A percentile compares a stretch with the other conserved stretches of the same genome.
phyloP scores from a whole-genome alignment of 1,140 invertebrate species.

The Pentalonia nigronervosa region DNA sequence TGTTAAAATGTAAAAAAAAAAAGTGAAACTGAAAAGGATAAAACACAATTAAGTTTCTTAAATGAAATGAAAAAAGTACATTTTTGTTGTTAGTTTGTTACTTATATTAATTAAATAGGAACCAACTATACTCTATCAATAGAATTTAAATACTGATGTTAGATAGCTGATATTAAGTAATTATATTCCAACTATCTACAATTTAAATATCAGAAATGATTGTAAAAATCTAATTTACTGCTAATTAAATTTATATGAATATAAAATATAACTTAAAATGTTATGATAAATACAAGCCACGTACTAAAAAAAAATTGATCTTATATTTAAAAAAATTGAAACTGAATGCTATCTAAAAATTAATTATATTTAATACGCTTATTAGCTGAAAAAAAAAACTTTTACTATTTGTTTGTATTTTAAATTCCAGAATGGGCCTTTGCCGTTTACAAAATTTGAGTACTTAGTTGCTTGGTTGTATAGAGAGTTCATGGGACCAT shows the following conservation, averaged over 20 bases:
- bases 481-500: slow-evolving; percentile 87
- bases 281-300: not conserved
- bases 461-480: slow-evolving; percentile 96
- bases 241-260: not conserved
- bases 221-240: not conserved
- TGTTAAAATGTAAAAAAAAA: not conserved
- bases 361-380: not conserved
- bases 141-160: not conserved
- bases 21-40: not conserved
- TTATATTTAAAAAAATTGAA: not conserved
- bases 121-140: not conserved
- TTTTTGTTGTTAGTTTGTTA: not conserved
- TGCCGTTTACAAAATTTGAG: slow-evolving; percentile 95
- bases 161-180: not conserved
- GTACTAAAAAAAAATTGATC: too few species aligned
- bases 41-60: not conserved
- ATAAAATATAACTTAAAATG: not conserved
- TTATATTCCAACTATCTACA: not conserved
- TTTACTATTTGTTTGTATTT: not conserved
- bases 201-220: not conserved
- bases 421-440: slow-evolving; percentile 80
- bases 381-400: not conserved
- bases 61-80: not conserved
- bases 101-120: not conserved
- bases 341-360: not conserved